Evolutionary conservation across 2,797 vertebrate species (phyloP).

Genomic region (Rhinogobio ventralis): DNA sequence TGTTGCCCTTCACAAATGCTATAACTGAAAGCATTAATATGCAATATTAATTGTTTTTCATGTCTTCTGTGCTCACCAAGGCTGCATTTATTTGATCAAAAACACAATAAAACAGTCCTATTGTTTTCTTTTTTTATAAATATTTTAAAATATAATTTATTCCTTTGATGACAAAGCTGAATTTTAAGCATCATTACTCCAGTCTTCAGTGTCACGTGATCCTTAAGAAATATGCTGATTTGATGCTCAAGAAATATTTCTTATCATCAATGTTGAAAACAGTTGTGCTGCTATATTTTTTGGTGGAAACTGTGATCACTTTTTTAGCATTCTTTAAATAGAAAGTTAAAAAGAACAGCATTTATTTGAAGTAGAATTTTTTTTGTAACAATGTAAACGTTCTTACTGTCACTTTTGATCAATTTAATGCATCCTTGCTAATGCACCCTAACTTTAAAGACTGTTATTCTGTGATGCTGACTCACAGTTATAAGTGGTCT

Average conservation of each 20-base stretch:
- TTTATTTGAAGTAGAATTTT: background rate
- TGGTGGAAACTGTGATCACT: too few relatives aligned
- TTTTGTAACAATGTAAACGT: background rate
- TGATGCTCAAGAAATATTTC: background rate
- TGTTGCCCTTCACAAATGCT: background rate
- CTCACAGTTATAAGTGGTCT: background rate
- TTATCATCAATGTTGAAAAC: background rate
- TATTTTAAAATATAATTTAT: background rate
- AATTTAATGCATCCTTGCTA: background rate
- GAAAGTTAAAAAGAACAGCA: background rate
- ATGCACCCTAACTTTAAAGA: background rate
- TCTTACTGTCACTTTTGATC: background rate
- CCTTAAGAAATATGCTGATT: background rate
- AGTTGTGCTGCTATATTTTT: too few relatives aligned
- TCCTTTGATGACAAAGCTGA: background rate
- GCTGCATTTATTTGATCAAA: background rate
- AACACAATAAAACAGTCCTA: background rate
- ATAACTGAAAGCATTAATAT: slow-evolving; percentile 10
- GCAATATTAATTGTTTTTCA: too few relatives aligned
- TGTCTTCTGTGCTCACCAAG: background rate
- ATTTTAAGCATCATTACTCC: background rate
- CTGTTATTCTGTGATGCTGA: background rate
- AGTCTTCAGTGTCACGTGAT: too few relatives aligned
- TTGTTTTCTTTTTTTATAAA: background rate
- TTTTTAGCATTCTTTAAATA: background rate